These are phyloP conservation scores for human (Homo sapiens) DNA, from an alignment of 2,113 vertebrate species.

Conservation along the genomic window GRCh38 chr7:130495501-130496000, in stretches of 20 bases:
- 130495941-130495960: constrained; percentile 2
- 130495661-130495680: background rate
- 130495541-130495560: rapidly evolving
- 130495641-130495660: background rate
- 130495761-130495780: background rate
- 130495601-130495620: background rate
- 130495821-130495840: background rate
- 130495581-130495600: background rate
- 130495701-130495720: background rate
- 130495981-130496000: background rate
- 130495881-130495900: background rate
- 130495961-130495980: constrained; percentile 1
- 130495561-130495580: rapidly evolving
- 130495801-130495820: background rate
- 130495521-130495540: constrained; percentile 81
- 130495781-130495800: constrained; percentile 26
- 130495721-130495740: background rate
- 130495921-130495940: constrained; percentile 32
- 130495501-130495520: constrained; percentile 92
- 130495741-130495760: background rate
- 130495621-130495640: background rate
- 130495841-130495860: background rate
- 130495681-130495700: background rate
- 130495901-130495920: constrained; percentile 9
- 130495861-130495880: constrained; percentile 24